Evolutionary conservation across 2,797 vertebrate genomes (phyloP).

Genomic region (Catamblyrhynchus diadema): DNA sequence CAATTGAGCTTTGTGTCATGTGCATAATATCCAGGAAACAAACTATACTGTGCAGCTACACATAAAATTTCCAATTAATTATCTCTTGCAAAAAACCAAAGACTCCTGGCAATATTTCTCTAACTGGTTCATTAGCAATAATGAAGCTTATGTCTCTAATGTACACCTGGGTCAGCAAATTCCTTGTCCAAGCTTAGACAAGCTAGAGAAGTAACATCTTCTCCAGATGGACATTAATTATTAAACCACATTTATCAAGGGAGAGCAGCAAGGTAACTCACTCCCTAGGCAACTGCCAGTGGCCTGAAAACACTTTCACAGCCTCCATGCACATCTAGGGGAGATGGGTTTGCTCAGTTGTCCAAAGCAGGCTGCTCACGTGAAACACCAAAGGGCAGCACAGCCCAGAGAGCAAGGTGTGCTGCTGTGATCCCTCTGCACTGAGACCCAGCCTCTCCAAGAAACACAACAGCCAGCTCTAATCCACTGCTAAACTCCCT

Average conservation of each 20-base stretch:
- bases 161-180: background rate
- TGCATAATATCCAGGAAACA: background rate
- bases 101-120: background rate
- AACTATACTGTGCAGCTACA: background rate
- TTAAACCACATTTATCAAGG: background rate
- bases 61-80: background rate
- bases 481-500: background rate
- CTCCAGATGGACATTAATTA: constrained; percentile 5
- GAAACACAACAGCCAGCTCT: background rate
- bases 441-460: background rate
- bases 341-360: background rate
- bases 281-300: background rate
- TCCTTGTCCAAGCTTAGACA: background rate
- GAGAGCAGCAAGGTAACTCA: background rate
- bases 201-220: background rate
- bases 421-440: background rate
- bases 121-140: background rate
- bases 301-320: background rate
- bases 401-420: background rate
- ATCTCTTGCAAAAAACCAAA: background rate
- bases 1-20: background rate
- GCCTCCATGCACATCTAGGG: background rate
- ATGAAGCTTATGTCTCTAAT: background rate
- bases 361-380: background rate
- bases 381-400: background rate